Base-by-base conservation (phyloP, 2,888 invertebrate species). In the Andrena flavipes region DNA sequence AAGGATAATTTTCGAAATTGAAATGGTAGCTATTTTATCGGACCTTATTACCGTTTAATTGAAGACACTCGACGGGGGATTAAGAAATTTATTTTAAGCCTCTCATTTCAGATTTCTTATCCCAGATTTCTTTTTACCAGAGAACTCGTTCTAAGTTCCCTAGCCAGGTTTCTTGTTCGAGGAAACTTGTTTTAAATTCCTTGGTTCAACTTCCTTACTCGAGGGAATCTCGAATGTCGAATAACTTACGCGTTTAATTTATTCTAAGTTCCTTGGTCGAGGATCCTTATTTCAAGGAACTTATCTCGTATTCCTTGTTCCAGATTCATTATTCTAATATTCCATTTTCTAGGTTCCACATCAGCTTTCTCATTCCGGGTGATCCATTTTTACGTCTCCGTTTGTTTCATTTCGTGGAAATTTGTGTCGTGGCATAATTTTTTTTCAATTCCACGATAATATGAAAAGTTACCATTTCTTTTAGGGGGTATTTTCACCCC, bases 131-230 rank as follows among this genome's bases (percentile, higher is more conserved):
- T 64, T 78, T 33, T 65, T 79, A 70, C 64, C 16, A 8, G 4
- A 10, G 79, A 78, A 78, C 79, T 65, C 70, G 80, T 80, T 80
- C 60, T 65, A 70, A 60, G 71, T 60, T 65, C 51, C 51, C 59
- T 65, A 78, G 70, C 51, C 80, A 79, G 78, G 79, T 78, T 60
- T 79, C 80, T 80, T 60, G 51, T 80, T 78, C 79, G 79, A 60
- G 16, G 79, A 78, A 80, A 80, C 79, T 78, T 60, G 80, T 80
- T 80, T 80, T 77, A 78, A 78, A 80, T 78, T 80, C 79, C 78
- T 23, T 6, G 68, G 48, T 76, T 63, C 8, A 48, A 79, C 77
- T 79, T 78, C 51, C 65, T 70, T 65, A 60, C 70, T 26, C 79
- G 16, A 30, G 26, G 59, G 59, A 78, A 80, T 80, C 70, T 23